A percentile compares a stretch with the other conserved stretches of the same genome.
Conservation (phyloP, 2,113 vertebrate species). For the Hystrix cristata region DNA sequence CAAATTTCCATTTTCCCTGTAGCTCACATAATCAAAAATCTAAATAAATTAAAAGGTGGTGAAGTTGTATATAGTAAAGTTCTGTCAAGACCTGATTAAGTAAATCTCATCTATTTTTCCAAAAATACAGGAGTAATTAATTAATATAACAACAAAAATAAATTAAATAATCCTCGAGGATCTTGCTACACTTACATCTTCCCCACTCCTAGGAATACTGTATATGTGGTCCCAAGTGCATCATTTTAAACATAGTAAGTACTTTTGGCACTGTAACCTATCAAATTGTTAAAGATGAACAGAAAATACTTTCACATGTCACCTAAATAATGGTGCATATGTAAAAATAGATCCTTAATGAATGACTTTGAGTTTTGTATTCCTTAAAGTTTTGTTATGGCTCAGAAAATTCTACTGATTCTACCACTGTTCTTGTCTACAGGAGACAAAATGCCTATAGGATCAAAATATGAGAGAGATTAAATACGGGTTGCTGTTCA, state of each 20-base stretch:
- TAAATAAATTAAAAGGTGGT: neutral
- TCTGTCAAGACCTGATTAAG: neutral
- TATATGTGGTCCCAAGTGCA: neutral
- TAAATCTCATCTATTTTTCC: conserved; percentile 30
- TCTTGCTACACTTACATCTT: neutral
- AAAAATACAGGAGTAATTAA: conserved; percentile 13
- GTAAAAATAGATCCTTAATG: conserved; percentile 43
- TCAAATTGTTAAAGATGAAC: neutral
- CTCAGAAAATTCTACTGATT: conserved; percentile 31
- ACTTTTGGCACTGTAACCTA: neutral
- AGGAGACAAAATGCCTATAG: neutral
- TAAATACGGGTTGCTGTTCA: conserved; percentile 1
- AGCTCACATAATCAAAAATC: conserved; percentile 9
- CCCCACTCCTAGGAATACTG: neutral
- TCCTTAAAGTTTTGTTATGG: neutral
- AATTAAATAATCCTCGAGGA: neutral
- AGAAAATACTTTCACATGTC: conserved; percentile 59
- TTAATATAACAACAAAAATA: neutral
- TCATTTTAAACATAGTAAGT: conserved; percentile 43
- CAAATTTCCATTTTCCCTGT: neutral
- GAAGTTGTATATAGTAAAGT: neutral
- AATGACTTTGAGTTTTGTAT: neutral
- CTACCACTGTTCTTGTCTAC: neutral
- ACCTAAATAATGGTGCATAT: conserved; percentile 68
- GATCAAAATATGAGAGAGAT: neutral